Conservation (phyloP, 2,888 invertebrate genomes). For the Tuberolachnus salignus region DNA sequence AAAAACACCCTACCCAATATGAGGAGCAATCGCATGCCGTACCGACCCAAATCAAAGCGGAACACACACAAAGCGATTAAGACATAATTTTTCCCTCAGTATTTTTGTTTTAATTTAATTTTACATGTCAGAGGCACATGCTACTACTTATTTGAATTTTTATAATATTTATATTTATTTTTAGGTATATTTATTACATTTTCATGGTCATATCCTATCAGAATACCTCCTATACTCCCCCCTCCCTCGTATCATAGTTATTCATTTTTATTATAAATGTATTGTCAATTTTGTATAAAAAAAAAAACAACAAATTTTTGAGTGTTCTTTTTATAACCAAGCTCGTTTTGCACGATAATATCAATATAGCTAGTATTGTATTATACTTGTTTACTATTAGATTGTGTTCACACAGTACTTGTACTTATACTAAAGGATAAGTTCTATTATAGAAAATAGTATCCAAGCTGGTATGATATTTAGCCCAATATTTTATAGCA, state of each 20-base stretch:
- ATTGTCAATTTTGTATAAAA: background rate
- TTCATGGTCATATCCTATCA: conserved; percentile 46
- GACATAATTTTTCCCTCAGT: conserved; percentile 43
- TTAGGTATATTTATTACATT: background rate
- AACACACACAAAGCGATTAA: conserved; percentile 48
- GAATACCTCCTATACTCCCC: conserved; percentile 30
- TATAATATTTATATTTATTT: conserved; percentile 42
- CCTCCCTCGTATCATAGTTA: background rate
- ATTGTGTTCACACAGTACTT: too few species aligned
- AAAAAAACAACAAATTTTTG: conserved; percentile 9
- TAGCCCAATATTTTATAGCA: too few species aligned
- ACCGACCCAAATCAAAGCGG: conserved; percentile 50
- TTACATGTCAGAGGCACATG: conserved; percentile 34
- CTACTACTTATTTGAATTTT: conserved; percentile 51
- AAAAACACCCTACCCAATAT: conserved; percentile 58
- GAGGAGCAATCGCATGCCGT: conserved; percentile 53
- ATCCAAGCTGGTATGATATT: too few species aligned
- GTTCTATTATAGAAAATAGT: too few species aligned
- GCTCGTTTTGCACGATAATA: background rate
- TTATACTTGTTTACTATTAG: too few species aligned
- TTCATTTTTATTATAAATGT: conserved; percentile 23
- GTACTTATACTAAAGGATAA: too few species aligned
- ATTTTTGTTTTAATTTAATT: conserved; percentile 50
- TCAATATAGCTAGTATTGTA: too few species aligned
- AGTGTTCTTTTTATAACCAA: conserved; percentile 10